phyloP scores from a whole-genome alignment of 2,888 invertebrate species.

The Agonopterix subpropinquella region DNA sequence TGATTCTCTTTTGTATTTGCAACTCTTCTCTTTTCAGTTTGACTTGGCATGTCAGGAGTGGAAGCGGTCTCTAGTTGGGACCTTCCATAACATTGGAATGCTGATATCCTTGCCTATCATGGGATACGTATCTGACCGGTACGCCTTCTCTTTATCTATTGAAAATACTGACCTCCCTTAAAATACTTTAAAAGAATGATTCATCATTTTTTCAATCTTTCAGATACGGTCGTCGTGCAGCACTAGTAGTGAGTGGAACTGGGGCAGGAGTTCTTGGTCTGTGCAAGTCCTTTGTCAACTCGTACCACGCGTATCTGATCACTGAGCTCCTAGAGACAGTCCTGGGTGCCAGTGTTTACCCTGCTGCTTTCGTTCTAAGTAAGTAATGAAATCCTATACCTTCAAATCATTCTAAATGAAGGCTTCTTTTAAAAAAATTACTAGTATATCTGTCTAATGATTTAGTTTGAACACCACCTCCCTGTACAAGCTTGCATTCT shows the following conservation, averaged over 20 bases:
- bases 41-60: conserved; percentile 78
- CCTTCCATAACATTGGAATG: conserved; percentile 79
- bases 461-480: no score
- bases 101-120: conserved; percentile 78
- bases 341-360: conserved; percentile 74
- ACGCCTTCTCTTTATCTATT: conserved; percentile 4
- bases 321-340: conserved; percentile 75
- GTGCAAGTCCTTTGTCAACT: conserved; percentile 69
- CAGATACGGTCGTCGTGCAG: conserved; percentile 80
- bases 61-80: conserved; percentile 80
- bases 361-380: conserved; percentile 77
- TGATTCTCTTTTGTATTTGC: no score
- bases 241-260: conserved; percentile 69
- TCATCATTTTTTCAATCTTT: neutral
- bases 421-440: no score
- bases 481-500: no score
- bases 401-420: no score
- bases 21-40: conserved; percentile 62
- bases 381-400: conserved; percentile 19
- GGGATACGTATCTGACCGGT: conserved; percentile 81
- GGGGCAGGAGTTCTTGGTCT: conserved; percentile 70
- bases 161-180: no score
- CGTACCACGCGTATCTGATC: conserved; percentile 67
- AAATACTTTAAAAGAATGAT: no score
- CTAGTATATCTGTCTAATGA: no score